phyloP scores from a whole-genome alignment of 2,888 invertebrate genomes.

The Copidosoma aretas region DNA sequence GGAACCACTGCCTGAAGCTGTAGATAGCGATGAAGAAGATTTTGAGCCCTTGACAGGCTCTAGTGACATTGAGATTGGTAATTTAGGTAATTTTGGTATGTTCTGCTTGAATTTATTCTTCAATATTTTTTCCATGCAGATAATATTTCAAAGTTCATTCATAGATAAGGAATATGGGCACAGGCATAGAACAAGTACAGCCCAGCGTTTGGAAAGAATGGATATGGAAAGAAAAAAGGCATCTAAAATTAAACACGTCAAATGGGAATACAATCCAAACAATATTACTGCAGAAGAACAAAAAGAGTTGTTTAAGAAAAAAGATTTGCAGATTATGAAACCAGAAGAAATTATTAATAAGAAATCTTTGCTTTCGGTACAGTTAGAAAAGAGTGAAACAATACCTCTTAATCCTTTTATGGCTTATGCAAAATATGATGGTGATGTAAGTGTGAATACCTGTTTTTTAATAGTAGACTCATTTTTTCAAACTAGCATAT shows the following conservation, averaged over 20 bases:
- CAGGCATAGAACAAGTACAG: slow-evolving; percentile 84
- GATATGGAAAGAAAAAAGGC: slow-evolving; percentile 84
- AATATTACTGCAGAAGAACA: slow-evolving; percentile 67
- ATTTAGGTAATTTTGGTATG: slow-evolving; percentile 38
- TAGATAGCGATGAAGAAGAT: slow-evolving; percentile 82
- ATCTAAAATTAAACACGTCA: slow-evolving; percentile 77
- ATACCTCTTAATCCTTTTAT: slow-evolving; percentile 83
- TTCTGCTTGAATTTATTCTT: slow-evolving; percentile 2
- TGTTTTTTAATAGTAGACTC: slow-evolving; percentile 9
- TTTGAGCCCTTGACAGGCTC: slow-evolving; percentile 72
- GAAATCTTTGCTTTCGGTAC: slow-evolving; percentile 76
- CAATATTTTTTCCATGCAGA: neutral
- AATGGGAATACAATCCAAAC: slow-evolving; percentile 71
- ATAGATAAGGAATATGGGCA: slow-evolving; percentile 65
- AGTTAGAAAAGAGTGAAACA: slow-evolving; percentile 76
- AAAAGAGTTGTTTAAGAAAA: slow-evolving; percentile 68
- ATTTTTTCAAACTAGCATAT: neutral
- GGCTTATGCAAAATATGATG: slow-evolving; percentile 91
- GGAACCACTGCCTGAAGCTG: slow-evolving; percentile 78
- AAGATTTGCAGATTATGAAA: slow-evolving; percentile 54
- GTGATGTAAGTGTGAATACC: slow-evolving; percentile 65
- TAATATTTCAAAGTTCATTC: slow-evolving; percentile 2
- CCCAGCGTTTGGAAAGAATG: slow-evolving; percentile 86
- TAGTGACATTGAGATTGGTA: slow-evolving; percentile 78
- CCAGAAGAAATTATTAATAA: slow-evolving; percentile 44